Conservation (phyloP, 37 sponge, comb jelly and placozoan genomes). For the Ephydatia muelleri region DNA sequence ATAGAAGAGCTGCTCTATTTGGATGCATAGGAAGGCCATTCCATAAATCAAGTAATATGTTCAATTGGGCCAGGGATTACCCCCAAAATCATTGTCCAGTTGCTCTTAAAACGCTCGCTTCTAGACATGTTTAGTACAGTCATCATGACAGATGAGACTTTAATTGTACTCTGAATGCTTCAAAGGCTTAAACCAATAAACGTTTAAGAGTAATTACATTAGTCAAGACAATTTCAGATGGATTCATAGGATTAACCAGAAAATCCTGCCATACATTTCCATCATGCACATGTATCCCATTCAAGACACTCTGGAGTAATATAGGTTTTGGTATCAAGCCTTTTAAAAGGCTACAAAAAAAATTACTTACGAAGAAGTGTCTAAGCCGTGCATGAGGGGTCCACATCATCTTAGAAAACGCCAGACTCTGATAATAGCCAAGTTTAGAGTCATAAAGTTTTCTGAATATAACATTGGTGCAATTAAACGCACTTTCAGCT, state of each 20-base stretch:
- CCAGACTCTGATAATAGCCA: background rate
- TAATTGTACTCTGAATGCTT: constrained; percentile 15
- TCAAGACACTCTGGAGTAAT: background rate
- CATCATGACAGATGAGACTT: background rate
- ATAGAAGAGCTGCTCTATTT: constrained; percentile 7
- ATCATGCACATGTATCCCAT: too few relatives aligned
- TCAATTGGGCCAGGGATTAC: constrained; percentile 20
- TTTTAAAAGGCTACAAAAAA: background rate
- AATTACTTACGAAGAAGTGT: background rate
- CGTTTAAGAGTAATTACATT: constrained; percentile 9
- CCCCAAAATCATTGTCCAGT: constrained; percentile 18
- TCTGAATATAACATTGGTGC: background rate
- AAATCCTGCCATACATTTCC: too few relatives aligned
- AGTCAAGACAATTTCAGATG: background rate
- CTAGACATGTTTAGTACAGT: too few relatives aligned
- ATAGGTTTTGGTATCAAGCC: background rate
- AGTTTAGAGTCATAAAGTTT: background rate
- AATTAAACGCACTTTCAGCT: background rate
- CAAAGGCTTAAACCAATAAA: constrained; percentile 8
- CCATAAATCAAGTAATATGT: constrained; percentile 12
- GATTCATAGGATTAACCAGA: background rate
- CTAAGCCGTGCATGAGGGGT: constrained; percentile 9
- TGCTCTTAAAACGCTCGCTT: constrained; percentile 7
- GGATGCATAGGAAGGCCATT: constrained; percentile 4
- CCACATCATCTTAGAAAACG: background rate